These are phyloP conservation scores for Bovichtus diacanthus DNA, from an alignment of 2,797 vertebrate genomes.

Conservation along the genomic window DNA sequence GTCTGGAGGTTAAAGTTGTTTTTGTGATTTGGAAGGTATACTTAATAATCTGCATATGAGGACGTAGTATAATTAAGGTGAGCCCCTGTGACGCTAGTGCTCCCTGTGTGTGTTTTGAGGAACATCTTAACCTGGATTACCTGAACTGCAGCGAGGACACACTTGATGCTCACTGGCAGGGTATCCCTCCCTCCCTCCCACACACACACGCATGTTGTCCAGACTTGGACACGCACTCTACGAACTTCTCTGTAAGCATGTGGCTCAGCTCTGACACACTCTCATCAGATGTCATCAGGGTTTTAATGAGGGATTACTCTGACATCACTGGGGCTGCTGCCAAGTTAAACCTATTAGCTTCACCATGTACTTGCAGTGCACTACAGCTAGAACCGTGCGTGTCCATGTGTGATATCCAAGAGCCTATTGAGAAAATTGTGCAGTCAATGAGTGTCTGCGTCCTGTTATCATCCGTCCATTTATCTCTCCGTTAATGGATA, in stretches of 20 bases:
- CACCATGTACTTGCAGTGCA: constrained; percentile 69
- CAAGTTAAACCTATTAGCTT: constrained; percentile 82
- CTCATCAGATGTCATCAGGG: constrained; percentile 77
- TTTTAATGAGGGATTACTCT: constrained; percentile 82
- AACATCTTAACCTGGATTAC: constrained; percentile 75
- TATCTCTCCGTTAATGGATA: constrained; percentile 24
- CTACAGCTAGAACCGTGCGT: constrained; percentile 47
- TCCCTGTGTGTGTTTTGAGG: constrained; percentile 47
- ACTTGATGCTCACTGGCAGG: constrained; percentile 33
- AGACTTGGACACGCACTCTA: constrained; percentile 6
- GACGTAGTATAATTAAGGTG: constrained; percentile 20
- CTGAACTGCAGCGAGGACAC: constrained; percentile 39
- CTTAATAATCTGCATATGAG: constrained; percentile 33
- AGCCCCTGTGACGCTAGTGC: constrained; percentile 36
- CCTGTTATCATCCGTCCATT: constrained; percentile 34
- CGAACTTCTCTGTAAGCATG: constrained; percentile 29
- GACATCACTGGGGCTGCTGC: constrained; percentile 78
- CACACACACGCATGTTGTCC: constrained; percentile 1
- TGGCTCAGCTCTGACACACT: constrained; percentile 46
- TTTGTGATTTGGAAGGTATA: constrained; percentile 5
- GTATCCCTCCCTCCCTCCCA: constrained; percentile 49
- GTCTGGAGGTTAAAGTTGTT: constrained; percentile 29
- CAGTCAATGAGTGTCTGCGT: constrained; percentile 1
- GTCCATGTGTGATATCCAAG: constrained; percentile 41
- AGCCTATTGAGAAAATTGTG: constrained; percentile 35